These are phyloP conservation scores for Laticauda laticaudata DNA, from an alignment of 2,113 vertebrate genomes.

Conservation along the genomic window DNA sequence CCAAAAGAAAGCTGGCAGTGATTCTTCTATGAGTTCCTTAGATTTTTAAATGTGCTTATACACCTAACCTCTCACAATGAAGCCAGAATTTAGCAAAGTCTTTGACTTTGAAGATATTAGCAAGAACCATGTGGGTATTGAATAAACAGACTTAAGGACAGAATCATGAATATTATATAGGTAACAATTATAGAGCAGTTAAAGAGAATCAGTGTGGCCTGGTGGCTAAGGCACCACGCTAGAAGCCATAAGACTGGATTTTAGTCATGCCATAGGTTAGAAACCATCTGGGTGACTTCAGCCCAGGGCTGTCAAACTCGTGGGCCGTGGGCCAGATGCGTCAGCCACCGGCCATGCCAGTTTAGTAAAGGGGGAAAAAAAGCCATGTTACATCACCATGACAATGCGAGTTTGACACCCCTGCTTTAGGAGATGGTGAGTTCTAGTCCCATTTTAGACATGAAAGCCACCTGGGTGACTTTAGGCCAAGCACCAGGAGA, in stretches of 20 bases:
- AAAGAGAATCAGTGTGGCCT: not conserved
- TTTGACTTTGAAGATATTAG: conserved; percentile 6
- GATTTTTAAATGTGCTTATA: not conserved
- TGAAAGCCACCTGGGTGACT: too few relatives aligned
- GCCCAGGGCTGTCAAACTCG: too few relatives aligned
- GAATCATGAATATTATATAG: not conserved
- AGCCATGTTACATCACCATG: too few relatives aligned
- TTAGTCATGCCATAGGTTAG: not conserved
- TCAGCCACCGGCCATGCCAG: too few relatives aligned
- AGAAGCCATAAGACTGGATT: not conserved
- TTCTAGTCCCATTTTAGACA: too few relatives aligned
- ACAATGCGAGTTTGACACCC: too few relatives aligned
- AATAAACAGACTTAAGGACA: not conserved
- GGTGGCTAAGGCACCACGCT: not conserved
- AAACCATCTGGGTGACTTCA: too few relatives aligned
- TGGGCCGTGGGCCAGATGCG: fast-evolving
- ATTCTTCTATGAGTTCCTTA: not conserved
- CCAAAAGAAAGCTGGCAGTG: not conserved
- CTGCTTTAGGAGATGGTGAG: too few relatives aligned
- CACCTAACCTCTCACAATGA: fast-evolving
- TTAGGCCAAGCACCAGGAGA: too few relatives aligned
- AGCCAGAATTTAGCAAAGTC: not conserved
- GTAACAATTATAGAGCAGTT: not conserved
- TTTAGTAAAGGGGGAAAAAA: too few relatives aligned
- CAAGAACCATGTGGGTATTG: not conserved